phyloP scores from a whole-genome alignment of 2,888 invertebrate species.

The Polydesmus complanatus region DNA sequence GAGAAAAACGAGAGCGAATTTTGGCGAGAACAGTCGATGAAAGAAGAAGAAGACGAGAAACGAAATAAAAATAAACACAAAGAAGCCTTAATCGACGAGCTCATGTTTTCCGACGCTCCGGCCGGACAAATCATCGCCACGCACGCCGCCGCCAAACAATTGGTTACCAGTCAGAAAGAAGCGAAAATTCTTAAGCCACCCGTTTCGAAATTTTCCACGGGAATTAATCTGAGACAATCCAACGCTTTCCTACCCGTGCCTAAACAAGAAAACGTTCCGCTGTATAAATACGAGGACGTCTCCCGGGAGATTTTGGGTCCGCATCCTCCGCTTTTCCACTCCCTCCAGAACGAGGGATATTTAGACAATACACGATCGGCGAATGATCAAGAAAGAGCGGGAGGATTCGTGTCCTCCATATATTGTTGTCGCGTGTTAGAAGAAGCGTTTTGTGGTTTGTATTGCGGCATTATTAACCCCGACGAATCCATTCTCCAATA shows the following conservation, averaged over 20 bases:
- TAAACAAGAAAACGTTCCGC: constrained; percentile 57
- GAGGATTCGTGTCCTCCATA: constrained; percentile 68
- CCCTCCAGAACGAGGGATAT: constrained; percentile 53
- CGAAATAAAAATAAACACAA: constrained; percentile 71
- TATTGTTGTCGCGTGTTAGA: constrained; percentile 76
- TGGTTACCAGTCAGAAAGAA: constrained; percentile 46
- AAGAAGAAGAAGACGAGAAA: constrained; percentile 50
- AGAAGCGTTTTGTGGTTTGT: constrained; percentile 61
- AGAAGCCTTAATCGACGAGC: constrained; percentile 84
- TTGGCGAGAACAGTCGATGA: constrained; percentile 52
- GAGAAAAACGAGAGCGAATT: constrained; percentile 50
- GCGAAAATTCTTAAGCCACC: constrained; percentile 50
- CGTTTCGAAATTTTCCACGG: constrained; percentile 59
- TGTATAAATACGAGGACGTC: constrained; percentile 52
- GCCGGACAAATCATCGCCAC: constrained; percentile 74
- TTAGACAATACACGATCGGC: constrained; percentile 60
- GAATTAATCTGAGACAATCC: constrained; percentile 62
- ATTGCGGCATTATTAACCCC: constrained; percentile 20
- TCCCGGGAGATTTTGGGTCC: constrained; percentile 57
- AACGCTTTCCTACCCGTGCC: constrained; percentile 52
- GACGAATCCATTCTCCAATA: background rate
- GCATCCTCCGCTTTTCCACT: constrained; percentile 45
- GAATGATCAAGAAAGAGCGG: constrained; percentile 60
- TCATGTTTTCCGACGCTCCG: constrained; percentile 82
- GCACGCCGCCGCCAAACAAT: constrained; percentile 48